Base-by-base conservation (phyloP, 2,888 invertebrate species). In the Acleris sparsana region DNA sequence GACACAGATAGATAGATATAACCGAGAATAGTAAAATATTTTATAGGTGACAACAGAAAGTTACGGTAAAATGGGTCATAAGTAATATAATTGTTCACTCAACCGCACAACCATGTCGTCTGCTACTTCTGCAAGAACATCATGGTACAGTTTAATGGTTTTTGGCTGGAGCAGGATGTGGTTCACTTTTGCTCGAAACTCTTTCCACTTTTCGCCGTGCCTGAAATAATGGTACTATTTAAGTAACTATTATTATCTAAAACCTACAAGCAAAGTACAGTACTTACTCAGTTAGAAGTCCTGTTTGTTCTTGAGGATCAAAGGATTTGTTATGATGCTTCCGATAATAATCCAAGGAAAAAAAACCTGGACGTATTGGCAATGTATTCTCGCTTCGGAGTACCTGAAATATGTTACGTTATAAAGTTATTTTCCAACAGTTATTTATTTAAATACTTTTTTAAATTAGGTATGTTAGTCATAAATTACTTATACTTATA, bases 121-220 rank as follows among this genome's bases (percentile, higher is more conserved):
- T 1, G 95, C 95, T 0, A 96, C 95, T 71, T 94, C 93, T 75
- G 95, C 94, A 55, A 96, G 94, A 6, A 93, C 92, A 7, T 89
- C 85, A 1, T 94, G 86, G 77, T 96, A 97, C 73, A 95, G 93
- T 74, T 94, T 94, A 0, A 96, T 95, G 0, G 94, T 95, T 74
- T 94, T 94, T 0, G 96, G 95, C 77, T 96, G 95, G 75, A 97
- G 87, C 94, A 97, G 94, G 16, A 96, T 94, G 71, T 96, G 95
- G 78, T 97, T 96, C 0, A 96, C 96, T 71, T 95, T 95, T 7
- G 94, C 94, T 53, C 97, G 93, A 71, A 97, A 95, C 68, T 94
- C 89, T 82, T 95, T 95, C 97, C 97, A 97, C 58, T 94, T 93
- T 71, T 96, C 95, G 0, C 96, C 96, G 75, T 97, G 95, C 5